Evolutionary conservation across 2,113 vertebrate genomes (phyloP).

Genomic region (Podiceps cristatus): DNA sequence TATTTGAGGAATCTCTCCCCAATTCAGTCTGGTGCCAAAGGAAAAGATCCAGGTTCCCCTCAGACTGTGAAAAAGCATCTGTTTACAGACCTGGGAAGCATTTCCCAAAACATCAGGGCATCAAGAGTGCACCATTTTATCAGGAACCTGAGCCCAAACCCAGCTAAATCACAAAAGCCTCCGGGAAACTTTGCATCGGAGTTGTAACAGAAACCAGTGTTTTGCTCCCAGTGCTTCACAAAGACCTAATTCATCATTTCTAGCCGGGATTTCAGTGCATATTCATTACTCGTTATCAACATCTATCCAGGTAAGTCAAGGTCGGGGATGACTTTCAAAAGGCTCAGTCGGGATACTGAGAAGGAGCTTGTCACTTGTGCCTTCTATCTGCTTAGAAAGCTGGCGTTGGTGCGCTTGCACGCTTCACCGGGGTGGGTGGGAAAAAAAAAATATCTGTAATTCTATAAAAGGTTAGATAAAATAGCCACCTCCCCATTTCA

Average conservation of each 20-base stretch:
- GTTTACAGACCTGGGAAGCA: not conserved
- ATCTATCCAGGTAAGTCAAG: slow-evolving; percentile 16
- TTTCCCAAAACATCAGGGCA: not conserved
- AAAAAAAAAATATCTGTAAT: not conserved
- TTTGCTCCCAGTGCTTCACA: slow-evolving; percentile 10
- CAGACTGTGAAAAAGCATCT: not conserved
- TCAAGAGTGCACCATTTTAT: not conserved
- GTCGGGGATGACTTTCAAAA: not conserved
- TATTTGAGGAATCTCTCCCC: not conserved
- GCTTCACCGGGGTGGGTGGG: not conserved
- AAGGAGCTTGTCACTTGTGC: not conserved
- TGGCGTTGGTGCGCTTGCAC: rapidly evolving
- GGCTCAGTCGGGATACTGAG: not conserved
- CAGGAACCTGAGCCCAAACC: not conserved
- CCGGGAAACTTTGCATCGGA: not conserved
- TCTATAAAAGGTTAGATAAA: not conserved
- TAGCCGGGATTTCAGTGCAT: not conserved
- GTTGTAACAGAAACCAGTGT: slow-evolving; percentile 24
- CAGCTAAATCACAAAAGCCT: not conserved
- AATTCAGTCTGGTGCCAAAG: rapidly evolving
- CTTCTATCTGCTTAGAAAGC: not conserved
- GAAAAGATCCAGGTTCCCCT: not conserved
- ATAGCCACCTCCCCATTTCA: not conserved
- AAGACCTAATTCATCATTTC: slow-evolving; percentile 50
- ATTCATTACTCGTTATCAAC: slow-evolving; percentile 8